Evolutionary conservation across 2,888 invertebrate species (phyloP), one percentile per base, ranked within the genome.

Genomic region (Eupithecia subumbrata): DNA sequence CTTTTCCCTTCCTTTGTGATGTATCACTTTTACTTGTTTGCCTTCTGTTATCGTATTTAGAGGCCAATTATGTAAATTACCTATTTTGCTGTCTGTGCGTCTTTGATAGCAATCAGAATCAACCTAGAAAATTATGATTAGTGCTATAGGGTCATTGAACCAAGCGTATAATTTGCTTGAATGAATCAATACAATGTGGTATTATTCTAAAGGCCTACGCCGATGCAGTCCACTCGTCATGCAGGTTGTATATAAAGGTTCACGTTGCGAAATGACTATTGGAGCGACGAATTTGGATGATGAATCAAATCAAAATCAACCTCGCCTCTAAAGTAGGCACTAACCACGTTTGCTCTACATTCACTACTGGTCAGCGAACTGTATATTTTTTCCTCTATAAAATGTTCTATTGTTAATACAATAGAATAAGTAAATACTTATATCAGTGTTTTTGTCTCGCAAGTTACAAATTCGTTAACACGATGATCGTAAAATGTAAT

Each of bases 191-290:
- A 56, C 22, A 18, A 74, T 68, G 25, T 40, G 22, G 14, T 72
- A 45, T 71, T 71, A 76, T 71, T 72, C 37, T 73, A 73, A 77
- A 77, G 70, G 76, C 76, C 72, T 76, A 69, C 75, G 75, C 66
- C 73, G 83, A 83, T 78, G 85, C 85, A 85, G 85, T 81, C 82
- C 83, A 83, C 75, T 86, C 82, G 80, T 52, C 78, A 84, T 87
- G 75, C 84, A 82, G 87, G 86, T 84, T 84, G 81, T 78, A 25
- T 79, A 82, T 81, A 83, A 85, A 85, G 84, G 86, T 75, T 69
- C 76, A 80, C 82, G 79, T 87, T 87, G 81, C 84, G 83, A 83
- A 84, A 86, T 82, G 77, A 79, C 85, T 85, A 85, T 81, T 86
- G 81, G 86, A 86, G 83, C 84, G 84, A 74, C 80, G 76, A 78